Evolutionary conservation across 2,113 vertebrate species (phyloP).

Genomic region (Periophthalmus modestus): DNA sequence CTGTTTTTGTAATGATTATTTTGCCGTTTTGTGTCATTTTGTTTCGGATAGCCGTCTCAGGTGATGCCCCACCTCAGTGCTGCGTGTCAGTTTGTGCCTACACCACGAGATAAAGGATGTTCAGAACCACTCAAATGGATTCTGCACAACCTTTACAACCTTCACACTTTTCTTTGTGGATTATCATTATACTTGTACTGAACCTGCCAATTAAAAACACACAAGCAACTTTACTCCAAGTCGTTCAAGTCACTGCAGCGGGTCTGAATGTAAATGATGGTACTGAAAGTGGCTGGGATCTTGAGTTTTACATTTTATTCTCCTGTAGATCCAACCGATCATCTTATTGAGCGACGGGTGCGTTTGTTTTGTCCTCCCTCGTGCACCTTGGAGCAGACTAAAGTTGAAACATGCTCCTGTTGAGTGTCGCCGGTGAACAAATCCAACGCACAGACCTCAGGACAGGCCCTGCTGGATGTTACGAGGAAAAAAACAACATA

Average conservation of each 20-base stretch:
- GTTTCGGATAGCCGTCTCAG: conserved; percentile 1
- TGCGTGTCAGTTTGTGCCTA: conserved; percentile 62
- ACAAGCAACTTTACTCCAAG: conserved; percentile 35
- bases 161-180: conserved; percentile 3
- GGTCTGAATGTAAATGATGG: neutral
- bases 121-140: conserved; percentile 48
- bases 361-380: conserved; percentile 13
- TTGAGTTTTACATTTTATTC: too few relatives aligned
- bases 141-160: conserved; percentile 22
- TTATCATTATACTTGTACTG: conserved; percentile 74
- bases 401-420: too few relatives aligned
- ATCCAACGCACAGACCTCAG: conserved; percentile 17
- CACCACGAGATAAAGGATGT: conserved; percentile 33
- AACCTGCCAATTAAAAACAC: conserved; percentile 55
- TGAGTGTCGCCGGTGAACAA: neutral
- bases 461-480: conserved; percentile 23
- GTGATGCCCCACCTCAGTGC: conserved; percentile 31
- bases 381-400: neutral
- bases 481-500: conserved; percentile 15
- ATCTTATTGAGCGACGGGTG: conserved; percentile 31
- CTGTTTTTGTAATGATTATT: neutral
- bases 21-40: neutral
- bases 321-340: conserved; percentile 51
- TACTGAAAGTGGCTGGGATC: too few relatives aligned
- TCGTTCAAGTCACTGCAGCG: neutral